Percentiles rank a stretch among this genome's conserved stretches.
Conservation (phyloP, 2,797 vertebrate genomes). For the Zalophus californianus region DNA sequence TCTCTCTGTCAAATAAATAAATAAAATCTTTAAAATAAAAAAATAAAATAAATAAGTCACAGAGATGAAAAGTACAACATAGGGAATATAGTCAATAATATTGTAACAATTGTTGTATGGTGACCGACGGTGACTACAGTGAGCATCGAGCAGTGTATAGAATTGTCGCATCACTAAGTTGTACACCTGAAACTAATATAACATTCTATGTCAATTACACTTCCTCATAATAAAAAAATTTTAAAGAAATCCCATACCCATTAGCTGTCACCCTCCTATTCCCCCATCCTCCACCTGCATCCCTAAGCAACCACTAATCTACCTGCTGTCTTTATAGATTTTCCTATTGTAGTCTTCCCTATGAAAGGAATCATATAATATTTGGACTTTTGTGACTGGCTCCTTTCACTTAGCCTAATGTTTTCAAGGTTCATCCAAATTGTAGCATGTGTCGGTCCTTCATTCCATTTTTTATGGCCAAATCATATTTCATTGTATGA, state of each 20-base stretch:
- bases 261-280: background rate
- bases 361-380: conserved; percentile 15
- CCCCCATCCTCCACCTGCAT: background rate
- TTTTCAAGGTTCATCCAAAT: conserved; percentile 24
- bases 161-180: background rate
- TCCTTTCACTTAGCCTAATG: conserved; percentile 39
- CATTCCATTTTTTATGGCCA: background rate
- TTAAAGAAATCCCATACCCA: background rate
- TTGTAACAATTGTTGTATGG: background rate
- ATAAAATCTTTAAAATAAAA: no score
- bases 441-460: background rate
- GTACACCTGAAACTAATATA: background rate
- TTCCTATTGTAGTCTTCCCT: background rate
- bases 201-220: background rate
- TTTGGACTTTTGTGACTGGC: background rate
- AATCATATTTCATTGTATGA: background rate
- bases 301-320: background rate
- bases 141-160: background rate
- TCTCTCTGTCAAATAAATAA: no score
- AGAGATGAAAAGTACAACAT: background rate
- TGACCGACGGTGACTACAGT: background rate
- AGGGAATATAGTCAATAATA: background rate
- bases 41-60: background rate
- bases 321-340: background rate
- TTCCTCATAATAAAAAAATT: background rate